Conservation (phyloP, 2,888 invertebrate species). For the Hydroisotoma schaefferi region DNA sequence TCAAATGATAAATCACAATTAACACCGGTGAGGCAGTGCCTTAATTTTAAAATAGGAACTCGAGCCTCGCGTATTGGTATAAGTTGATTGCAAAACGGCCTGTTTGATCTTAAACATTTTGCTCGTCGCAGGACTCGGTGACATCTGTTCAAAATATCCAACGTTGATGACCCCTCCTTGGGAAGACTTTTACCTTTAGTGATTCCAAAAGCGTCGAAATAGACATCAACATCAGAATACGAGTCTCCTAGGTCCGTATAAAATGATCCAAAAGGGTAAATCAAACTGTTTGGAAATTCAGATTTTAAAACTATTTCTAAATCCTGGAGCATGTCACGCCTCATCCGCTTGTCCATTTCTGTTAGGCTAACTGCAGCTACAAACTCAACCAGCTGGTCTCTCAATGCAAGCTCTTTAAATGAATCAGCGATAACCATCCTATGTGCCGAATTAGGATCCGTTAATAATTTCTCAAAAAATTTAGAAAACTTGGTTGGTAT, state of each 20-base stretch:
- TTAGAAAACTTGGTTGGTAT: too few species aligned
- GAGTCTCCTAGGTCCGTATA: conserved; percentile 26
- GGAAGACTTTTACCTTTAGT: not conserved
- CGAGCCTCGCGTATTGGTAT: conserved; percentile 67
- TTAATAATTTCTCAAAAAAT: too few species aligned
- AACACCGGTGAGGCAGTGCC: conserved; percentile 61
- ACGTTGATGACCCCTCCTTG: not conserved
- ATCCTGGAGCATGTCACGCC: not conserved
- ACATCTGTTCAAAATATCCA: conserved; percentile 13
- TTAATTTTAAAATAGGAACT: conserved; percentile 73
- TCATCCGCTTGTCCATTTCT: not conserved
- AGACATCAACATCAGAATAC: conserved; percentile 31
- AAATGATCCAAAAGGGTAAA: conserved; percentile 14
- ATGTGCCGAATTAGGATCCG: too few species aligned
- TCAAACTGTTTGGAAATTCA: not conserved
- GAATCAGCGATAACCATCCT: too few species aligned
- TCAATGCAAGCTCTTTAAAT: not conserved
- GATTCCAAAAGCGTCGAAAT: conserved; percentile 28
- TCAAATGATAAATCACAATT: conserved; percentile 71
- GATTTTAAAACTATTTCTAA: not conserved
- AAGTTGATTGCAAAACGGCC: conserved; percentile 49
- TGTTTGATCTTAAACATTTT: conserved; percentile 12
- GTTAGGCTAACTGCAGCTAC: not conserved
- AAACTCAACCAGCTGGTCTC: conserved; percentile 7
- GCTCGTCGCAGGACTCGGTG: not conserved